Conservation (phyloP, 2,113 vertebrate genomes). For the Cyphomyrus plagiostoma region DNA sequence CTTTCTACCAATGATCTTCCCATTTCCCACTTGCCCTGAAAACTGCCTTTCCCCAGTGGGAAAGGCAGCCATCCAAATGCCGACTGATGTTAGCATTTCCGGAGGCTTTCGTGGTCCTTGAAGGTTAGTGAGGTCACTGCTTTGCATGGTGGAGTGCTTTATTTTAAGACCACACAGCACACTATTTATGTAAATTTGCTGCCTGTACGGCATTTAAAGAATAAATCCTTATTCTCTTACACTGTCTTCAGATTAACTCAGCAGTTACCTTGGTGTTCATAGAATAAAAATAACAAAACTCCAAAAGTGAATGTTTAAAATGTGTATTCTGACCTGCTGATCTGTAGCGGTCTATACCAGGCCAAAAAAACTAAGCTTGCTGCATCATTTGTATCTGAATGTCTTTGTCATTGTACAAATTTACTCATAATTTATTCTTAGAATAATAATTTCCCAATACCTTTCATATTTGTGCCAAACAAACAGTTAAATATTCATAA, state of each 20-base stretch:
- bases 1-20: neutral
- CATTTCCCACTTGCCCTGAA: neutral
- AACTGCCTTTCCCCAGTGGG: neutral
- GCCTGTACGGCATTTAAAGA: neutral
- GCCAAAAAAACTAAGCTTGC: neutral
- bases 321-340: neutral
- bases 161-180: neutral
- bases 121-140: neutral
- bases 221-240: neutral
- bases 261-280: neutral
- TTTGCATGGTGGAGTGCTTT: neutral
- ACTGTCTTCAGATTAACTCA: neutral
- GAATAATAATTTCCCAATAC: neutral
- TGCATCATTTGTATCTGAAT: neutral
- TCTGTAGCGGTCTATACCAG: neutral
- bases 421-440: neutral
- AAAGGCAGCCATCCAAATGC: neutral
- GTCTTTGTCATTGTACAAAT: neutral
- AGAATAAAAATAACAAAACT: neutral
- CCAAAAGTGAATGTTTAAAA: neutral
- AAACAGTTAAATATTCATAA: neutral
- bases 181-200: neutral
- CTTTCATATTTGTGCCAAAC: no score
- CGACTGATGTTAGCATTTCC: neutral
- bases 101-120: neutral